These are phyloP conservation scores for Drosophila pullipes DNA, from an alignment of 2,888 invertebrate genomes.

Conservation along the genomic window DNA sequence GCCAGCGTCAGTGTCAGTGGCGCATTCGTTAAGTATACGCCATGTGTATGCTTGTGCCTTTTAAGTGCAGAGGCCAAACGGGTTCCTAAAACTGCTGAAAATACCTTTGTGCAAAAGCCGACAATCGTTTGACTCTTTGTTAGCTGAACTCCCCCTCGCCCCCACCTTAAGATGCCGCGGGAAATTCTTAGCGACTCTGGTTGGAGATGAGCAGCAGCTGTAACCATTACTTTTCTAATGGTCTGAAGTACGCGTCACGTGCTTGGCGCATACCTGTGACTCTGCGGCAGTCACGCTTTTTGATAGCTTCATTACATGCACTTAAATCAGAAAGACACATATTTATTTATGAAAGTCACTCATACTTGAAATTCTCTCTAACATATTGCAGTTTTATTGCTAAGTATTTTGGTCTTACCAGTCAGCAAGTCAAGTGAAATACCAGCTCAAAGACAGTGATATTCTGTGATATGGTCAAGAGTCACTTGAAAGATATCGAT, in stretches of 20 bases:
- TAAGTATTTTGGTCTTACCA: not conserved
- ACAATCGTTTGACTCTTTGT: slow-evolving; percentile 58
- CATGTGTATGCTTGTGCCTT: slow-evolving; percentile 64
- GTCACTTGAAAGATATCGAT: slow-evolving; percentile 8
- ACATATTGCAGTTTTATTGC: slow-evolving; percentile 4
- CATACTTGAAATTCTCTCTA: slow-evolving; percentile 23
- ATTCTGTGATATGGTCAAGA: slow-evolving; percentile 10
- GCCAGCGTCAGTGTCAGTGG: slow-evolving; percentile 72
- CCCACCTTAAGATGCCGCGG: slow-evolving; percentile 20
- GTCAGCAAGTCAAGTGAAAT: slow-evolving; percentile 15
- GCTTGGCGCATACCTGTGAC: slow-evolving; percentile 15
- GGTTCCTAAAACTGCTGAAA: slow-evolving; percentile 55
- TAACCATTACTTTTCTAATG: slow-evolving; percentile 15
- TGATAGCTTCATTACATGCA: slow-evolving; percentile 36
- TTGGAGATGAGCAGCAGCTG: slow-evolving; percentile 21
- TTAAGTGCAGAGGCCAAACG: slow-evolving; percentile 65
- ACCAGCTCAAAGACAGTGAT: slow-evolving; percentile 15
- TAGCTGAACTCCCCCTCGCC: slow-evolving; percentile 6
- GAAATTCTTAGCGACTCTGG: slow-evolving; percentile 22
- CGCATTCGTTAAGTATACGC: slow-evolving; percentile 78
- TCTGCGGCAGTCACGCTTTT: slow-evolving; percentile 32
- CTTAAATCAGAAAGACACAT: slow-evolving; percentile 21
- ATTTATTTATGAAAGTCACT: slow-evolving; percentile 36
- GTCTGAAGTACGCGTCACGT: slow-evolving; percentile 24
- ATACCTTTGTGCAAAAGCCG: slow-evolving; percentile 68